Base-by-base conservation (phyloP, 2,113 vertebrate species). In the Rousettus leschenaultii region DNA sequence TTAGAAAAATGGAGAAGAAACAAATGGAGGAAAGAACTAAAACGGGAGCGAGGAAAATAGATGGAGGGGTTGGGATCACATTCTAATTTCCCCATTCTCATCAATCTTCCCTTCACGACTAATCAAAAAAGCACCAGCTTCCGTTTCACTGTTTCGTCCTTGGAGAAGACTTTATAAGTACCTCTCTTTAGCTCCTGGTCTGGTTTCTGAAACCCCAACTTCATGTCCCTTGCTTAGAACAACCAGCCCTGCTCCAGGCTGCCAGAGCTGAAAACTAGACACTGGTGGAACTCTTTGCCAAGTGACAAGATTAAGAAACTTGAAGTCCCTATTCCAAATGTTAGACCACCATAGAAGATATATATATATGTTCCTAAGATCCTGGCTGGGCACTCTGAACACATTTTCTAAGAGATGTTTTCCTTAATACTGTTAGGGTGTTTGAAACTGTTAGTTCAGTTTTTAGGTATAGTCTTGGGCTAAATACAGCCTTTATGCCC, bases 381-480 rank as follows among this genome's bases (percentile, higher is more conserved):
- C 2, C n/a, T 1, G 18, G 45, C 1, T 7, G 10, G 5, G 38
- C 14, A 14, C 15, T 48, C 35, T 24, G 7, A n/a, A n/a, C 3
- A 70, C 18, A 14, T n/a, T 21, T 59, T 57, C 48, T 45, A 48
- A 35, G 15, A 85, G 63, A 65, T 48, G 13, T 51, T 61, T 95
- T 79, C 71, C 21, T 66, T 53, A 51, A 18, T 61, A 26, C 35
- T 45, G 28, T n/a, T 26, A 70, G 30, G n/a, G 33, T 59, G 15
- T 7, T 33, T 40, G 35, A 88, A 14, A 57, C 18, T 55, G 16
- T 77, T 19, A 61, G 21, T n/a, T 33, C 6, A 6, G 51, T 82
- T 57, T 90, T 85, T n/a, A 87, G 33, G 22, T 43, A 48, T 8
- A 70, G 1, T 26, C 57, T 53, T 71, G 6, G 28, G 75, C 43